Conservation (phyloP, 2,797 vertebrate genomes). For the Helarctos malayanus region DNA sequence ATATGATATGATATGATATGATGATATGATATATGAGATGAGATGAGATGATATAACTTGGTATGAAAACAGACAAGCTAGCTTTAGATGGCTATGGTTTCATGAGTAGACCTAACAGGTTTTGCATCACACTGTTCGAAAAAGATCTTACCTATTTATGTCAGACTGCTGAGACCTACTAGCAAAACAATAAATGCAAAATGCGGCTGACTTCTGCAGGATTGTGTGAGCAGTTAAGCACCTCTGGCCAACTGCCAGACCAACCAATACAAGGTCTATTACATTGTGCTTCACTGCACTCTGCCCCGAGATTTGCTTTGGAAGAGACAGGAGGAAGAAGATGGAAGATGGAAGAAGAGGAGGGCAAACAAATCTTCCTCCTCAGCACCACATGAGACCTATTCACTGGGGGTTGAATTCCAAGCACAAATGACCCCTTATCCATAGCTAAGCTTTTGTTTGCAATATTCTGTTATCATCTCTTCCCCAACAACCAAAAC, state of each 20-base stretch:
- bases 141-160: background rate
- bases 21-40: background rate
- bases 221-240: background rate
- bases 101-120: background rate
- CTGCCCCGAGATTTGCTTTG: background rate
- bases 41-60: background rate
- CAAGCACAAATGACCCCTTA: conserved; percentile 2
- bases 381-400: background rate
- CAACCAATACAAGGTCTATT: background rate
- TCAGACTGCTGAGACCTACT: background rate
- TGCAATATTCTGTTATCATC: background rate
- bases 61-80: background rate
- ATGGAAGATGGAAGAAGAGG: background rate
- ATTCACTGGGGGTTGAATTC: background rate
- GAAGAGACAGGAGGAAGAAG: background rate
- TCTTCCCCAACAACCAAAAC: conserved; percentile 16
- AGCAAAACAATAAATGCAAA: conserved; percentile 38
- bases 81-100: background rate
- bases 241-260: rapidly evolving
- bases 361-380: background rate
- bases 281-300: background rate
- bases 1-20: background rate
- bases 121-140: background rate
- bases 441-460: background rate
- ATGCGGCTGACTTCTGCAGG: background rate